These are phyloP conservation scores for Ranitomeya variabilis DNA, from an alignment of 2,113 vertebrate species.

Conservation along the genomic window DNA sequence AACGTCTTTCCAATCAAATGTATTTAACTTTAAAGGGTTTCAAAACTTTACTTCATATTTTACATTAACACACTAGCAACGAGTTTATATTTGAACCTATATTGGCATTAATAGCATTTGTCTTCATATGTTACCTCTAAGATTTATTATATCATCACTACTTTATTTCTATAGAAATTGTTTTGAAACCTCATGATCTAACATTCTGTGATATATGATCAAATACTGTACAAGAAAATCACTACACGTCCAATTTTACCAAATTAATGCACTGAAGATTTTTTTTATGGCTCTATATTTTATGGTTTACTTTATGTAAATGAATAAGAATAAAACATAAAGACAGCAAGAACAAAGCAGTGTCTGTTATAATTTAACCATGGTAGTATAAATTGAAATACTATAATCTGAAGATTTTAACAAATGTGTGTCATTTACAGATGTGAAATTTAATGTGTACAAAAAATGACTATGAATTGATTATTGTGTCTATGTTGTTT, in stretches of 20 bases:
- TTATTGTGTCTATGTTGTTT: conserved; percentile 25
- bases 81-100: background rate
- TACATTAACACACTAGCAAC: background rate
- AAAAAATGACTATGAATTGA: conserved; percentile 29
- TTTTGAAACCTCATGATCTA: background rate
- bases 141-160: background rate
- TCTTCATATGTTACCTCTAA: conserved; percentile 17
- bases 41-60: background rate
- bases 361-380: conserved; percentile 22
- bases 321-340: conserved; percentile 28
- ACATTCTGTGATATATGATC: background rate
- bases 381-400: conserved; percentile 16
- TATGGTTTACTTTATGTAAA: conserved; percentile 27
- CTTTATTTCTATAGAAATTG: background rate
- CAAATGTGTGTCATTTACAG: conserved; percentile 27
- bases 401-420: conserved; percentile 34
- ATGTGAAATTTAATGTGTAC: conserved; percentile 21
- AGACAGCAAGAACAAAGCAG: background rate
- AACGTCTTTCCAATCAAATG: background rate
- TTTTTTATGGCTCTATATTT: conserved; percentile 20
- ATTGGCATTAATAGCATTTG: background rate
- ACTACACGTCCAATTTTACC: conserved; percentile 1
- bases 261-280: conserved; percentile 11
- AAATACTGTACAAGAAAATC: conserved; percentile 31
- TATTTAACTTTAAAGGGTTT: background rate